Evolutionary conservation across 1,140 invertebrate species (phyloP), one percentile per base, ranked within the genome.

Genomic region (Yoshiicerus persimilis): DNA sequence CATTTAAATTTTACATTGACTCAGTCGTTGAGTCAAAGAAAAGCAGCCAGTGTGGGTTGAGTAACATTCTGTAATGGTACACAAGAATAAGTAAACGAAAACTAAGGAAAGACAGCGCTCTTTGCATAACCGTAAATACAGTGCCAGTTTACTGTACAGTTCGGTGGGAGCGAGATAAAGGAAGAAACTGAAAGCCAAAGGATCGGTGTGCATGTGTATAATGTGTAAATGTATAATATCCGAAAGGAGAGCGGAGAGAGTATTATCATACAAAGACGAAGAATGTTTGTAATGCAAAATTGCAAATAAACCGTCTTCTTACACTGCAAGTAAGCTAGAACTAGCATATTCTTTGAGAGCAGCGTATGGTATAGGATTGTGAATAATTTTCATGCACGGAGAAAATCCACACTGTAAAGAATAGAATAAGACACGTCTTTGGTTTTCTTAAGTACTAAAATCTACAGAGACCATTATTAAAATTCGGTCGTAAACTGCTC

Each of bases 231-330:
- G 4, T 70, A 70, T 70, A 70, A 13, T 27, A 34, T 23, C 30
- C 36, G 32, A 27, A 34, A 36, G n/a, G 75, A 32, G 70, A 36
- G 30, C 70, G 20, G n/a, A 16, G 32, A 36, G 75, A 23, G 38
- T 80, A 80, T 80, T 80, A 80, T 80, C 75, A 80, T 80, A 34
- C 34, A 80, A 80, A 36, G 75, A 80, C 36, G 75, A 80, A 34
- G 75, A 80, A 80, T 80, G 75, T 80, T n/a, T 80, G 75, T 80
- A 80, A 80, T 80, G 75, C 75, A 34, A 80, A 80, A 80, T 80
- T 80, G 75, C 75, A 80, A 80, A 80, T 80, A 80, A 80, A 80
- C 75, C 75, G 13, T 80, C 27, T 11, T 47, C 41, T 10, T 70
- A 70, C 9, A 30, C 62, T 56, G 47, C 47, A 11, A 56, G 41